These are phyloP conservation scores for Morpho achilles DNA, from an alignment of 2,888 invertebrate genomes.

Conservation along the genomic window DNA sequence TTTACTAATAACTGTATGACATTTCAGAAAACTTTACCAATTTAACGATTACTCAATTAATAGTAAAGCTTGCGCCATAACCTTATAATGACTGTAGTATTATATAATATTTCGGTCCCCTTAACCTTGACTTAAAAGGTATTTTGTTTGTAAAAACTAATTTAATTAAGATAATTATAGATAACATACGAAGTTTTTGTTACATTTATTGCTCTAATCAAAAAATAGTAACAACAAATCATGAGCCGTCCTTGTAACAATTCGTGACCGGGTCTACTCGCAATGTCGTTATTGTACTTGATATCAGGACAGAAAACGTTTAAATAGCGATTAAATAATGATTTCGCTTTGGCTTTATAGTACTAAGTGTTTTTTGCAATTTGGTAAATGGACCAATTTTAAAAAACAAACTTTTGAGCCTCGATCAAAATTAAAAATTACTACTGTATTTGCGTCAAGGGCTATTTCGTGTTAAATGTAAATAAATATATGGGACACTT, in stretches of 20 bases:
- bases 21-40: no score
- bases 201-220: conserved; percentile 3
- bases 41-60: no score
- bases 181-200: not conserved
- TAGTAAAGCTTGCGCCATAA: no score
- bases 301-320: conserved; percentile 27
- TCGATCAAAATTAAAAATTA: no score
- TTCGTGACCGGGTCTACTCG: conserved; percentile 54
- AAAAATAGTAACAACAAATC: conserved; percentile 19
- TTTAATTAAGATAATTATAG: conserved; percentile 2
- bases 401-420: no score
- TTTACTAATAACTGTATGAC: no score
- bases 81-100: not conserved
- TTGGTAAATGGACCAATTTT: no score
- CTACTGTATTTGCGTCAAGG: no score
- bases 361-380: no score
- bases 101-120: not conserved
- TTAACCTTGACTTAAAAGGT: not conserved
- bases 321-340: conserved; percentile 10
- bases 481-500: no score
- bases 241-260: conserved; percentile 53
- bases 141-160: conserved; percentile 1
- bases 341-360: no score
- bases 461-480: no score
- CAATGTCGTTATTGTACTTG: conserved; percentile 40